Evolutionary conservation across 2,113 vertebrate species (phyloP), one percentile per base, ranked within the genome.

Genomic region (Solea solea): DNA sequence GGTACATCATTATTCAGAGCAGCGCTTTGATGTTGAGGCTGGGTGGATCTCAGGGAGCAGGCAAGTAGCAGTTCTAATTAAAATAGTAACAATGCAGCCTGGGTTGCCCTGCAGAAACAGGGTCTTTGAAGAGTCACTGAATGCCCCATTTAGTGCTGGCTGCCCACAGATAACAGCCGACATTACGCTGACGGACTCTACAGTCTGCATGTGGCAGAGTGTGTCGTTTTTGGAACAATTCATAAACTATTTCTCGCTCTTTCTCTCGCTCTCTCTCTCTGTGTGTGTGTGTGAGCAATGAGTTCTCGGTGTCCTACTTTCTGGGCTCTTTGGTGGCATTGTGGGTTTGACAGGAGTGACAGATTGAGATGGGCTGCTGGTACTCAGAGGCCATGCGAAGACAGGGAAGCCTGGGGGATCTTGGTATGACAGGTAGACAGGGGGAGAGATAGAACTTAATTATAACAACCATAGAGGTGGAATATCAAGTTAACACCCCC

Each of bases 1-100:
- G 71, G 42, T 78, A 78, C 89, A 88, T 90, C 84, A 85, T 90
- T 92, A 90, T 90, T 90, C 86, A 86, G 71, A 75, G 84, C 78
- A 57, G 77, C 3, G 12, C 91, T 92, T 92, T 92, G 91, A 92
- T 86, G 91, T 90, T 70, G 78, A 81, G 71, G 78, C 80, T 80
- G 77, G 78, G 60, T 86, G 85, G 85, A 91, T 85, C 83, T 87
- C 82, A 59, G 74, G 74, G 79, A 85, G 80, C 75, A 69, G 89
- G 82, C 81, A 44, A 82, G 82, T 82, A 81, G 84, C 82, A 74
- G 65, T 77, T 90, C 87, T 90, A 90, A 90, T 91, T 92, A 91
- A 91, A 89, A 88, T 76, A 69, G 75, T 69, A 85, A 87, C 90
- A 91, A 91, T 88, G 81, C 83, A 73, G 83, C 78, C 64, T 9